A percentile compares a stretch with the other conserved stretches of the same genome.
Conservation (phyloP, 2,888 invertebrate species). For the Frankliniella intonsa region DNA sequence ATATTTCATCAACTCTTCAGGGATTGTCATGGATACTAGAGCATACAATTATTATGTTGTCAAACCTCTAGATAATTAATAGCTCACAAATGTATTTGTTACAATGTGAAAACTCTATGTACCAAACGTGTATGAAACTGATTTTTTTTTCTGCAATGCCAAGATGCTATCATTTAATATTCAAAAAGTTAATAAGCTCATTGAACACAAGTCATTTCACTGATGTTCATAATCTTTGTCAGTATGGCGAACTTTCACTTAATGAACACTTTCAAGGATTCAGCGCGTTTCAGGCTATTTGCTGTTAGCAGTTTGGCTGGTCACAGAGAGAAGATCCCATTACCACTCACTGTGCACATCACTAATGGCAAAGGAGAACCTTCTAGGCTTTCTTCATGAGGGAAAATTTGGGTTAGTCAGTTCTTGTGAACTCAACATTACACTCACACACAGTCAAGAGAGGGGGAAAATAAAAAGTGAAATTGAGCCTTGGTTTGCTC, state of each 20-base stretch:
- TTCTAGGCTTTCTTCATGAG: not conserved
- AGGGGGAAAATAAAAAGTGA: not conserved
- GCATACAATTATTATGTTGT: not conserved
- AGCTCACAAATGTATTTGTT: not conserved
- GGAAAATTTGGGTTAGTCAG: not conserved
- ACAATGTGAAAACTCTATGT: not conserved
- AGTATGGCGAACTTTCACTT: too few relatives aligned
- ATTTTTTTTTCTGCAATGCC: not conserved
- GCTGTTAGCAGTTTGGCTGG: not conserved
- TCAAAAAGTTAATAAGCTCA: not conserved
- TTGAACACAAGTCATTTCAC: not conserved
- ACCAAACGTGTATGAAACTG: not conserved
- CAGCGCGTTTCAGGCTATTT: conserved; percentile 12
- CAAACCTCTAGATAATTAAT: not conserved
- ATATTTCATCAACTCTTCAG: not conserved
- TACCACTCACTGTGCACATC: not conserved
- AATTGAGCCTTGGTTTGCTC: not conserved
- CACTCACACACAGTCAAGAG: not conserved
- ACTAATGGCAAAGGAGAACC: not conserved
- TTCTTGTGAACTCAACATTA: conserved; percentile 15
- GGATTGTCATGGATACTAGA: not conserved
- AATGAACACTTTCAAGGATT: conserved; percentile 9
- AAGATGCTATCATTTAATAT: not conserved
- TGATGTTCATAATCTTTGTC: too few relatives aligned
- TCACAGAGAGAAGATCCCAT: not conserved